phyloP scores from a whole-genome alignment of 2,797 vertebrate species.

The Spatula versicolor region DNA sequence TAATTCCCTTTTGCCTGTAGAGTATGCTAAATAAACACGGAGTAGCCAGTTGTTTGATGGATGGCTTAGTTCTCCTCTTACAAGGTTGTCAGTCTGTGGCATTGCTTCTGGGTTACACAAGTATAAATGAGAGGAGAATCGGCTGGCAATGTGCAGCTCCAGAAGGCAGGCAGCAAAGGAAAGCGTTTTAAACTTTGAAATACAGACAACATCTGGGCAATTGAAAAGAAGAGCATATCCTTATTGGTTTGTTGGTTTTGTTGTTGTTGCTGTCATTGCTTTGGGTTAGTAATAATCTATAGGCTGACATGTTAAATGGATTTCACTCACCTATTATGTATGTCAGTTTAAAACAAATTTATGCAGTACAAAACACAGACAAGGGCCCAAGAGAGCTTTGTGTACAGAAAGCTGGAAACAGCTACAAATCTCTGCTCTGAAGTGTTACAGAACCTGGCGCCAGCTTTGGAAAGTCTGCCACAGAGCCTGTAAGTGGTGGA shows the following conservation, averaged over 20 bases:
- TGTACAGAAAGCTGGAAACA: background rate
- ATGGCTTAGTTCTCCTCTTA: background rate
- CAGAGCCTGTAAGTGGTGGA: background rate
- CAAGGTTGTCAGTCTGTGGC: background rate
- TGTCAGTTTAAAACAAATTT: slow-evolving; percentile 33
- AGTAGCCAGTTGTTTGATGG: background rate
- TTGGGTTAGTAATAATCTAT: background rate
- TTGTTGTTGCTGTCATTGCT: background rate
- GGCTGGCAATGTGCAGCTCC: background rate
- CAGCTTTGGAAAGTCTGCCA: background rate
- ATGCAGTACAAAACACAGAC: background rate
- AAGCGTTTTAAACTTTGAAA: background rate
- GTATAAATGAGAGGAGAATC: background rate
- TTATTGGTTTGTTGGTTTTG: background rate
- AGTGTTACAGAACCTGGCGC: background rate
- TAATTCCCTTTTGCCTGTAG: background rate
- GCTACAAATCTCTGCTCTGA: background rate
- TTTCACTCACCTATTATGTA: background rate
- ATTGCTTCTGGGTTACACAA: background rate
- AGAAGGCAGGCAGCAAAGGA: background rate
- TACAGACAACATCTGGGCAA: background rate
- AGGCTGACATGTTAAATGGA: background rate
- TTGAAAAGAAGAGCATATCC: background rate
- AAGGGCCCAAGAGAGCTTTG: background rate
- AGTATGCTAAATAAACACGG: background rate